phyloP scores from a whole-genome alignment of 2,888 invertebrate species.

The Isoperla grammatica region DNA sequence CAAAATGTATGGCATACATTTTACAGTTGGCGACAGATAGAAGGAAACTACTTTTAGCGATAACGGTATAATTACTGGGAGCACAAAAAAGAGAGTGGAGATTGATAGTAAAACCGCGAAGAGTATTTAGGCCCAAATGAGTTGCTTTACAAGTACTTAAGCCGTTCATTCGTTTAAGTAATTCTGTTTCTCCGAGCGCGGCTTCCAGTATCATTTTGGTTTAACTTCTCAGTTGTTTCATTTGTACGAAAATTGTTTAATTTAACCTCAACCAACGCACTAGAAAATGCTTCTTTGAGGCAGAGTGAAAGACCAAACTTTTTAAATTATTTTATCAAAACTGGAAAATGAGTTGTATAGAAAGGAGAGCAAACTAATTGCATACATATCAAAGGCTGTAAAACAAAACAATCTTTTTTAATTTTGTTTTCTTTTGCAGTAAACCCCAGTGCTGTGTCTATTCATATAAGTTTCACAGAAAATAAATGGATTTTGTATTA shows the following conservation, averaged over 20 bases:
- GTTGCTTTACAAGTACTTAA: no score
- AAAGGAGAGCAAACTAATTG: conserved; percentile 11
- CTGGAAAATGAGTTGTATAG: conserved; percentile 18
- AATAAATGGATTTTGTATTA: conserved; percentile 27
- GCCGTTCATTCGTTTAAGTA: no score
- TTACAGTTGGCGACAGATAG: no score
- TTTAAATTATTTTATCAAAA: conserved; percentile 15
- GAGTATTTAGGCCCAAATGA: background rate
- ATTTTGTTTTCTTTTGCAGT: conserved; percentile 10
- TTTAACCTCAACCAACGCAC: background rate
- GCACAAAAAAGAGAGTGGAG: background rate
- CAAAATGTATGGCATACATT: background rate
- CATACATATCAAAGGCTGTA: conserved; percentile 9
- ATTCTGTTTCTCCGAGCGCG: no score
- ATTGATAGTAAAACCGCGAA: background rate
- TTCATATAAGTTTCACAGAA: conserved; percentile 22
- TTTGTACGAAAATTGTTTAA: no score
- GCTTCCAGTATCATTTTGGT: no score
- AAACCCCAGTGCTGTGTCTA: conserved; percentile 7
- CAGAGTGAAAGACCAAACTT: conserved; percentile 4
- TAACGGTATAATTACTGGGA: no score
- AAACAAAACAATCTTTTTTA: conserved; percentile 14
- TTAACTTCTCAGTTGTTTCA: no score
- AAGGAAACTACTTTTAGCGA: no score
- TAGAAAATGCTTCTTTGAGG: conserved; percentile 4